Evolutionary conservation across 2,113 vertebrate species (phyloP), one percentile per base, ranked within the genome.

Genomic region (Seriola quinqueradiata): DNA sequence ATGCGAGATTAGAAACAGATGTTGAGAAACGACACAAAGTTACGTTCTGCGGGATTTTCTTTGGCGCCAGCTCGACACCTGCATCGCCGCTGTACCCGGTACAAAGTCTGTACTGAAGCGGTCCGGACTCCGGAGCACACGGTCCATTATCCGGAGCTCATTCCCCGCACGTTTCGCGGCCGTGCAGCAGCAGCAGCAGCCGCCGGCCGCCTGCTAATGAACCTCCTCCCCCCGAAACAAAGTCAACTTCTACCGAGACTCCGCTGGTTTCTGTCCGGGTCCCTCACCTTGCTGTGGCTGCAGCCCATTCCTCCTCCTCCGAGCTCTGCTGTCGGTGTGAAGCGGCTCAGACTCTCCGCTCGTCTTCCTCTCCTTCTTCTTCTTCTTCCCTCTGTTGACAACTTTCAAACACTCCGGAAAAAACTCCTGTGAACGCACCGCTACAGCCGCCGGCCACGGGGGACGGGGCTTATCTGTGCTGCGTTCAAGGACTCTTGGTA

Each of bases 291-390:
- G 57, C 95, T 95, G 59, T 94, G 87, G 78, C 61, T 74, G 90
- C 94, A 95, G 79, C 95, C 95, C 95, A 95, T 95, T 34, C 70
- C 89, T 87, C 88, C 80, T 64, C 64, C 77, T 72, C 77, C 46
- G 52, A 57, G 66, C 74, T 87, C 64, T 13, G 57, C 54, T 59
- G 61, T 59, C 48, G 19, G 32, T 28, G 10, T 36, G 19, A 70
- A 73, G 71, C 74, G 6, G 60, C 61, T 73, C 59, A 13, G 21
- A 4, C 57, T 57, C 13, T 59, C 32, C 36, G 25, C 23, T n/a
- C 42, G 0, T 2, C 44, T 10, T 11, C 55, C 32, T 36, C 66
- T 11, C 2, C 36, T 3, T 40, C 58, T 8, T 38, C 79, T 77
- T 60, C 50, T 14, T 60, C 50, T 14, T 70, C 44, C 10, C 34